A percentile compares a stretch with the other conserved stretches of the same genome.
phyloP scores from a whole-genome alignment of 2,888 invertebrate species.

The Parnassius orleans region DNA sequence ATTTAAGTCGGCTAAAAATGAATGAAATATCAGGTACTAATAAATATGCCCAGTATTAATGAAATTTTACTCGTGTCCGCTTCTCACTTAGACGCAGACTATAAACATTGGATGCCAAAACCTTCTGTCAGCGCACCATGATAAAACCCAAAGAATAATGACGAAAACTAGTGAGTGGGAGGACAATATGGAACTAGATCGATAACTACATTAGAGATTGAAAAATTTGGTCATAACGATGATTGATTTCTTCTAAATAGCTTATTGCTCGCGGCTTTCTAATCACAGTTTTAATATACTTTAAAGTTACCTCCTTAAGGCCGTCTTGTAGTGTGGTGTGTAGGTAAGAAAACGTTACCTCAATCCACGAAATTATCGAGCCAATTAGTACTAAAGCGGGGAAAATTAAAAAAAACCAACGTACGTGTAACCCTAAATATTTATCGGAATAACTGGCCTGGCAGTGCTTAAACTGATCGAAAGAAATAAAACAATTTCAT shows the following conservation, averaged over 20 bases:
- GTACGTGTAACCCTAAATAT: too few relatives aligned
- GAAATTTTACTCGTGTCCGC: constrained; percentile 26
- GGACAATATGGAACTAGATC: constrained; percentile 48
- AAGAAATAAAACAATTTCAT: too few relatives aligned
- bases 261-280: constrained; percentile 11
- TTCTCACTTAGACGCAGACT: constrained; percentile 31
- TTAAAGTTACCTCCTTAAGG: neutral
- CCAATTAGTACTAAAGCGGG: too few relatives aligned
- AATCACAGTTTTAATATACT: constrained; percentile 9
- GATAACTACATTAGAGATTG: constrained; percentile 33
- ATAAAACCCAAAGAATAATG: constrained; percentile 64
- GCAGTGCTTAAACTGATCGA: too few relatives aligned
- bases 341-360: too few relatives aligned
- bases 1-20: too few relatives aligned
- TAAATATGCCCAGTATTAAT: too few relatives aligned
- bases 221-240: constrained; percentile 34
- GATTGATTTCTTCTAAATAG: constrained; percentile 30
- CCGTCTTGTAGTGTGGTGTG: too few relatives aligned
- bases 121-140: constrained; percentile 63
- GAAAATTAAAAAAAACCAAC: too few relatives aligned
- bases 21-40: too few relatives aligned
- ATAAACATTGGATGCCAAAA: constrained; percentile 66
- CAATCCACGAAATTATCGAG: too few relatives aligned
- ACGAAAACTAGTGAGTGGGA: constrained; percentile 45
- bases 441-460: too few relatives aligned